Conservation (phyloP, 2,113 vertebrate species). For the Sisor rabdophorus region DNA sequence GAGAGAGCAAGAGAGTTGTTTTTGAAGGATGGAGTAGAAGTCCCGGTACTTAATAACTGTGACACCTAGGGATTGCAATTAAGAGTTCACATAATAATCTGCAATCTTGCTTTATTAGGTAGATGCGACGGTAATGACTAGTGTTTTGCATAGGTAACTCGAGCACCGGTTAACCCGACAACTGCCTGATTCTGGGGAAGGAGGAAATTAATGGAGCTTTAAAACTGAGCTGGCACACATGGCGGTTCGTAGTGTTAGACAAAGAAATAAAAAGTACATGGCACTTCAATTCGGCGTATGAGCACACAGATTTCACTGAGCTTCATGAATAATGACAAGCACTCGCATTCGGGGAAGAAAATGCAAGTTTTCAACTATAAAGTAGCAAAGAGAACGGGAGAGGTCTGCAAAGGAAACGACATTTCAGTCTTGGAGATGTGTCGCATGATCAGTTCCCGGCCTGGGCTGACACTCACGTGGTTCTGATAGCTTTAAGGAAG, state of each 20-base stretch:
- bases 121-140: slow-evolving; percentile 54
- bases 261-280: slow-evolving; percentile 43
- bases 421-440: slow-evolving; percentile 41
- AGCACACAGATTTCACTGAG: slow-evolving; percentile 42
- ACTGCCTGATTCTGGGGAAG: slow-evolving; percentile 11
- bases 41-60: slow-evolving; percentile 51
- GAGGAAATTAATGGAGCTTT: slow-evolving; percentile 19
- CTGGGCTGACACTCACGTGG: slow-evolving; percentile 21
- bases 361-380: slow-evolving; percentile 35
- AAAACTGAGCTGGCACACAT: slow-evolving; percentile 49
- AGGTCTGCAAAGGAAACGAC: slow-evolving; percentile 43
- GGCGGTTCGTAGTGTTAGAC: slow-evolving; percentile 29
- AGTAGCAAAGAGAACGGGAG: slow-evolving; percentile 27
- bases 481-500: slow-evolving; percentile 17
- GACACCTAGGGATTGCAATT: slow-evolving; percentile 58
- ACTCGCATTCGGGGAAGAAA: slow-evolving; percentile 28
- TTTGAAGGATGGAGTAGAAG: slow-evolving; percentile 44
- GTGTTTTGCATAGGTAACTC: slow-evolving; percentile 44
- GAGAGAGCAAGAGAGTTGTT: slow-evolving; percentile 20
- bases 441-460: slow-evolving; percentile 50
- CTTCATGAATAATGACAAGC: slow-evolving; percentile 40
- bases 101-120: slow-evolving; percentile 55
- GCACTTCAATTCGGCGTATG: slow-evolving; percentile 35
- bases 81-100: slow-evolving; percentile 56
- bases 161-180: slow-evolving; percentile 33